Percentiles rank a stretch among this genome's conserved stretches.
Conservation (phyloP, 1,140 invertebrate species). For the Anoplophora glabripennis region DNA sequence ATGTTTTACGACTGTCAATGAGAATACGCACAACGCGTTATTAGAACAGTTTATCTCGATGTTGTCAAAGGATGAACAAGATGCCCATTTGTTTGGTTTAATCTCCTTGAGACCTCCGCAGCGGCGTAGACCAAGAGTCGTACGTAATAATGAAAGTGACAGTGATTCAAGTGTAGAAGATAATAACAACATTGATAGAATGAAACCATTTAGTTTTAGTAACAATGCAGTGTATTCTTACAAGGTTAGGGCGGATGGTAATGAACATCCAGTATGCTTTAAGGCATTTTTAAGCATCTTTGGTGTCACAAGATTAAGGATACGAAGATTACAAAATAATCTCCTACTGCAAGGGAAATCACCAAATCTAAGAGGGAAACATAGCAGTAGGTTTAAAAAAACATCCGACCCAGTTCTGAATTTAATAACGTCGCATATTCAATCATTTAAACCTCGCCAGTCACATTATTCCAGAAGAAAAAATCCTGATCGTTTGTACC, state of each 20-base stretch:
- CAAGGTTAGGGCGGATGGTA: background rate
- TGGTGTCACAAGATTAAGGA: too few species aligned
- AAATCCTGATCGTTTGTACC: too few species aligned
- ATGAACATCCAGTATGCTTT: background rate
- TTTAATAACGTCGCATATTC: too few species aligned
- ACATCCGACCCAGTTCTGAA: too few species aligned
- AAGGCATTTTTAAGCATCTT: background rate
- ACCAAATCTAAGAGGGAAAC: too few species aligned
- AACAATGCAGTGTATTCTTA: slow-evolving; percentile 15
- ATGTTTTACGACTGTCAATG: slow-evolving; percentile 9
- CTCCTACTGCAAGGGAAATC: too few species aligned
- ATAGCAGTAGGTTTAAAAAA: too few species aligned
- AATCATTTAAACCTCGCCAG: too few species aligned
- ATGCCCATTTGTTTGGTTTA: slow-evolving; percentile 14
- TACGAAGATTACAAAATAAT: too few species aligned
- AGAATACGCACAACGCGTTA: slow-evolving; percentile 8
- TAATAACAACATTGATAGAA: background rate
- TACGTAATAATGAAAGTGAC: background rate
- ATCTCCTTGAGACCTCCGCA: slow-evolving; percentile 1
- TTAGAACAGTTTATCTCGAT: slow-evolving; percentile 8
- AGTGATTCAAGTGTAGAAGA: slow-evolving; percentile 4
- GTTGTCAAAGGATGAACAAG: slow-evolving; percentile 16
- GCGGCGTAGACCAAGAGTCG: too few species aligned
- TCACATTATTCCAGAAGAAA: too few species aligned
- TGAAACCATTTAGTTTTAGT: slow-evolving; percentile 13